Percentiles rank a stretch among this genome's conserved stretches.
Conservation (phyloP, 2,797 vertebrate species). For the Myiotriccus ornatus region DNA sequence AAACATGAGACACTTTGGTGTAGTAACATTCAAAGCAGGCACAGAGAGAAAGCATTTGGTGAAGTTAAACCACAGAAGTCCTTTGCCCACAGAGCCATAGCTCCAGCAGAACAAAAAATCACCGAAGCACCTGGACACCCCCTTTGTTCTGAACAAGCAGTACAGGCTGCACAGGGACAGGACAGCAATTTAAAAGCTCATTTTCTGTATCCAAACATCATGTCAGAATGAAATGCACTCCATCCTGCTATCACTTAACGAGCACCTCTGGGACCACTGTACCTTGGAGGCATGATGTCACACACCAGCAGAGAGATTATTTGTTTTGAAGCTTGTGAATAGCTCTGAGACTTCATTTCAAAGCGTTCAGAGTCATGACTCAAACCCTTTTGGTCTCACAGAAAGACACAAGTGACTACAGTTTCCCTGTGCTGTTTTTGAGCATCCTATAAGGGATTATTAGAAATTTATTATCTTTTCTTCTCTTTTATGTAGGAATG, state of each 20-base stretch:
- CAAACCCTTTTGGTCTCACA: slow-evolving; percentile 21
- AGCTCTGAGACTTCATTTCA: slow-evolving; percentile 34
- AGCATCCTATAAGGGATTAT: background rate
- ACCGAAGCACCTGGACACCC: background rate
- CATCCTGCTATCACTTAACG: background rate
- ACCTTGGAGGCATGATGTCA: slow-evolving; percentile 28
- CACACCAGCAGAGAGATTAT: background rate
- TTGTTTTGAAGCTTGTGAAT: slow-evolving; percentile 34
- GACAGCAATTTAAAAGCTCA: background rate
- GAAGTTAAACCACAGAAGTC: background rate
- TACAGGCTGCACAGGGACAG: background rate
- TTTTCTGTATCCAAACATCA: slow-evolving; percentile 26
- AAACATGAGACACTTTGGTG: background rate
- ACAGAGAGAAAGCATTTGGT: background rate
- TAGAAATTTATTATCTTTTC: background rate
- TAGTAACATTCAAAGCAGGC: background rate
- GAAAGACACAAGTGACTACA: background rate
- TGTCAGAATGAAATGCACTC: background rate
- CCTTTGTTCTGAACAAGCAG: background rate
- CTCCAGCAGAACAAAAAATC: background rate
- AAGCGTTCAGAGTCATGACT: background rate
- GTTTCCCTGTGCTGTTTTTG: background rate
- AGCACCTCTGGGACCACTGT: slow-evolving; percentile 10
- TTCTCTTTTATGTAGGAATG: background rate
- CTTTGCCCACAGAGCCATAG: background rate